phyloP scores from a whole-genome alignment of 2,113 vertebrate species.

The Polypterus senegalus region DNA sequence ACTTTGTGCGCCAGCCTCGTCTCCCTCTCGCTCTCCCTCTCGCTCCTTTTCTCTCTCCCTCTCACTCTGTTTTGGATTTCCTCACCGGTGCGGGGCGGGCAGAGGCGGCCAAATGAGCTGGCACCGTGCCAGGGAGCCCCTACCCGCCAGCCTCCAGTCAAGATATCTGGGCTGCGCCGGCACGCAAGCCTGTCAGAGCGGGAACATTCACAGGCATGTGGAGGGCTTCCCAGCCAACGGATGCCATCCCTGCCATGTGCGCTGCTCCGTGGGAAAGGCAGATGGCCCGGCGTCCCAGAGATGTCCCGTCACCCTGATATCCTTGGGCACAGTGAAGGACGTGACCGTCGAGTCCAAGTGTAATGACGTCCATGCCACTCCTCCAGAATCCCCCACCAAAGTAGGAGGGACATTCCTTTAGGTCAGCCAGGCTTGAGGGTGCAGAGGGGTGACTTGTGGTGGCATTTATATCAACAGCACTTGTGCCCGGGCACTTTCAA shows the following conservation, averaged over 20 bases:
- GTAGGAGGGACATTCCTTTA: too few relatives aligned
- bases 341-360: too few relatives aligned
- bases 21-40: constrained; percentile 9
- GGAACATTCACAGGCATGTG: constrained; percentile 24
- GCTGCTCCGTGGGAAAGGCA: constrained; percentile 7
- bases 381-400: too few relatives aligned
- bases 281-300: too few relatives aligned
- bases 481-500: too few relatives aligned
- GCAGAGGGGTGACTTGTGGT: too few relatives aligned
- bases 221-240: constrained; percentile 27
- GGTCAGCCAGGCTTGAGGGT: too few relatives aligned
- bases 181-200: constrained; percentile 49
- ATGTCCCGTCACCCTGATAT: too few relatives aligned
- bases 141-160: constrained; percentile 25
- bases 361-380: too few relatives aligned
- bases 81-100: constrained; percentile 22
- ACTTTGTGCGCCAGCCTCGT: constrained; percentile 17
- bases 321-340: too few relatives aligned
- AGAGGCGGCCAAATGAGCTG: constrained; percentile 32
- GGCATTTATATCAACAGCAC: too few relatives aligned
- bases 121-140: constrained; percentile 37
- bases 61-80: constrained; percentile 52
- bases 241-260: constrained; percentile 27
- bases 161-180: constrained; percentile 35
- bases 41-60: constrained; percentile 35